Conservation (phyloP, 2,888 invertebrate species). For the Myopa testacea region DNA sequence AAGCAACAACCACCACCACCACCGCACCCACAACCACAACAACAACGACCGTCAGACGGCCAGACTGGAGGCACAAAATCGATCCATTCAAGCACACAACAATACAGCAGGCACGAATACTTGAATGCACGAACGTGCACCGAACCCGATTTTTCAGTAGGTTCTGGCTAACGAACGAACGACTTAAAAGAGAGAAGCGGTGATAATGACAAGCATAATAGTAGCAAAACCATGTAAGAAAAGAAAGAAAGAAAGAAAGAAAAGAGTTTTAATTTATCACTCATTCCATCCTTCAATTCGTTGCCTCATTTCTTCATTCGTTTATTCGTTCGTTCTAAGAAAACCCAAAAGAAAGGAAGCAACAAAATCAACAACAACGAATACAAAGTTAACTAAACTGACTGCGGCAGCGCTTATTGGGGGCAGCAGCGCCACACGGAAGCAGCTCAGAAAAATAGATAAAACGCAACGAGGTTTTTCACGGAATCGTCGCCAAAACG, state of each 20-base stretch:
- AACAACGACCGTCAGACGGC: not conserved
- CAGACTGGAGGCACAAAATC: not conserved
- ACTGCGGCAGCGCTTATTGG: not conserved
- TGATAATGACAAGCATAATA: not conserved
- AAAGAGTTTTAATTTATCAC: not conserved
- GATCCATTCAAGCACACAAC: not conserved
- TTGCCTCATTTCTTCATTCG: not conserved
- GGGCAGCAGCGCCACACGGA: not conserved
- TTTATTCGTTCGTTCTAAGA: not conserved
- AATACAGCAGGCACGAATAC: not conserved
- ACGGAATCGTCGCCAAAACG: not conserved
- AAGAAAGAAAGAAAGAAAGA: not conserved
- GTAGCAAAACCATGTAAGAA: not conserved
- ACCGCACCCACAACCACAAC: not conserved
- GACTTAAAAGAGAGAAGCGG: not conserved
- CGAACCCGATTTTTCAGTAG: conserved; percentile 1
- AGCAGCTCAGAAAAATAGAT: not conserved
- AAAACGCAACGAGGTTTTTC: not conserved
- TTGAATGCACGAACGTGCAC: not conserved
- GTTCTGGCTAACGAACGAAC: not conserved
- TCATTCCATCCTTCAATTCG: not conserved
- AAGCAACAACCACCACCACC: conserved; percentile 5
- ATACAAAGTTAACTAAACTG: not conserved
- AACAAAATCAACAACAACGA: not conserved
- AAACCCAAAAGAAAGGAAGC: not conserved